Percentiles rank a stretch among this genome's conserved stretches.
These are phyloP conservation scores for Pangasius djambal DNA, from an alignment of 2,797 vertebrate genomes.

Conservation along the genomic window DNA sequence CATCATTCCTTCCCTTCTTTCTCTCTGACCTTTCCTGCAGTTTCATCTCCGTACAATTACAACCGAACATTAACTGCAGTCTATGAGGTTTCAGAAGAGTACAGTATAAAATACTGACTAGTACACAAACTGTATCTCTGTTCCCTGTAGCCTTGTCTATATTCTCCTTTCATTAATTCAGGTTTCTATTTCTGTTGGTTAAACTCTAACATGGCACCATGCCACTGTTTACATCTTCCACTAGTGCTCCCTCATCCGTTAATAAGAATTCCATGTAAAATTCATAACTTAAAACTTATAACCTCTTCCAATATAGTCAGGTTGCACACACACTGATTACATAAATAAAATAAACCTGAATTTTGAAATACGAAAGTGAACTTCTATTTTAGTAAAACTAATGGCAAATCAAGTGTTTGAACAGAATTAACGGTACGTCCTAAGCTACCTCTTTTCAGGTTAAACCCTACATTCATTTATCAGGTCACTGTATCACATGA, in stretches of 20 bases:
- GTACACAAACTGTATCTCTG: not conserved
- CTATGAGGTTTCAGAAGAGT: not conserved
- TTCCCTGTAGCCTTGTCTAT: not conserved
- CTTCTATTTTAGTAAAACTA: not conserved
- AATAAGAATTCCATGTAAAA: not conserved
- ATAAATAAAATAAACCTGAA: not conserved
- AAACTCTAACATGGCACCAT: not conserved
- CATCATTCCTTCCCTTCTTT: not conserved
- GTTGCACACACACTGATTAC: not conserved
- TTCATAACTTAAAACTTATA: not conserved
- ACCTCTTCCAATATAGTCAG: not conserved
- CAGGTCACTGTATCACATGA: not conserved
- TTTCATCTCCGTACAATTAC: not conserved
- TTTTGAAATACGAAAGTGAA: not conserved
- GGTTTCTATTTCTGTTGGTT: not conserved
- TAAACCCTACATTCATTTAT: not conserved
- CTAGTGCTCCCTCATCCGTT: not conserved
- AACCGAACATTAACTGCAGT: not conserved
- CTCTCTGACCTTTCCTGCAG: slow-evolving; percentile 11
- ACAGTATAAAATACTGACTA: not conserved
- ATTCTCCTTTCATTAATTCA: not conserved
- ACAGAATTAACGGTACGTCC: not conserved
- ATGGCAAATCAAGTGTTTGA: not conserved
- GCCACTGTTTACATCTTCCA: not conserved
- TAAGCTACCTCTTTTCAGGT: not conserved